Evolutionary conservation across 2,888 invertebrate genomes (phyloP).

Genomic region (Tipula helvola): DNA sequence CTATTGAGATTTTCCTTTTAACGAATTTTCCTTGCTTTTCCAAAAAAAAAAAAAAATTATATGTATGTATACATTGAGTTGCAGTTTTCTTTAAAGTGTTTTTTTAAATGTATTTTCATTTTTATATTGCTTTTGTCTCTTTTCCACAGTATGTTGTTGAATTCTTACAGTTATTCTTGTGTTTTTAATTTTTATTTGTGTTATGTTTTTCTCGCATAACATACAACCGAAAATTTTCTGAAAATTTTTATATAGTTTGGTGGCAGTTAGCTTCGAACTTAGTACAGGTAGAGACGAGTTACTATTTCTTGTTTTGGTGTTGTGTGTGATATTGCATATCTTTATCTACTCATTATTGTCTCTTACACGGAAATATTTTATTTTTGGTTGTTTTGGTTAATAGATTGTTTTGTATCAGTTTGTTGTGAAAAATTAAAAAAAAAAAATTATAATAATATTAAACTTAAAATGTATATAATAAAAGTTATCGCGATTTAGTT

Average conservation of each 20-base stretch:
- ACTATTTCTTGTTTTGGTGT: conserved; percentile 16
- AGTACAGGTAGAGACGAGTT: conserved; percentile 40
- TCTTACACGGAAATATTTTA: conserved; percentile 21
- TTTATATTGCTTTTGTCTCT: background rate
- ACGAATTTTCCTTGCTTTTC: background rate
- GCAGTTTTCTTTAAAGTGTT: conserved; percentile 1
- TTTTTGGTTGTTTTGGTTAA: background rate
- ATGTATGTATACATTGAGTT: background rate
- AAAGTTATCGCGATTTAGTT: conserved; percentile 20
- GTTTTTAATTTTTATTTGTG: background rate
- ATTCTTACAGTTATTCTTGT: background rate
- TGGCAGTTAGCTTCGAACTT: conserved; percentile 39
- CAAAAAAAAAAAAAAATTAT: background rate
- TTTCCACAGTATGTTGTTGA: background rate
- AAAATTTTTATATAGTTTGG: conserved; percentile 35
- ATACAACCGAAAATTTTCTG: conserved; percentile 30
- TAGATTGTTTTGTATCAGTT: background rate
- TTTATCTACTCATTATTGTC: conserved; percentile 23
- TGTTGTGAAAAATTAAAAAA: conserved; percentile 10
- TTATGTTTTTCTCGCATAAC: conserved; percentile 8
- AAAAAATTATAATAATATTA: background rate
- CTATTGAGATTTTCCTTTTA: background rate
- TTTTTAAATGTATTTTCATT: background rate
- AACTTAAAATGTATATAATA: conserved; percentile 11
- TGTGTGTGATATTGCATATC: background rate